Base-by-base conservation (phyloP, 2,888 invertebrate genomes). In the Sarcophaga rosellei region DNA sequence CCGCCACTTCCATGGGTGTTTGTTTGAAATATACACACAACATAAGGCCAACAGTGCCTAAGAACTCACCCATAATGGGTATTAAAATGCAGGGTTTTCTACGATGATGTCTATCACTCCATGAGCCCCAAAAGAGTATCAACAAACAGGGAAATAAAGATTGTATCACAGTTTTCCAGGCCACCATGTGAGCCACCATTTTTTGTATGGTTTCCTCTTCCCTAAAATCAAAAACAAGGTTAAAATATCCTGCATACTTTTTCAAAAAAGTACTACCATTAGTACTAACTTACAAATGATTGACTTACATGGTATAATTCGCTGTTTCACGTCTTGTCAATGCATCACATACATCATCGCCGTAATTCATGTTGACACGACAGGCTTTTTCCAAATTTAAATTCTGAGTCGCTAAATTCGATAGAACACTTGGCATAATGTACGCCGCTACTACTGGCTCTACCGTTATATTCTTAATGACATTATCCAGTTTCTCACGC, bases 311-410 rank as follows among this genome's bases (percentile, higher is more conserved):
- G 75, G 92, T 93, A 84, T 93, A 93, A 86, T 93, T 93, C 66
- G 95, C 95, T 23, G 97, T 97, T 88, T 96, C 95, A 90, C 97
- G 94, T 77, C 95, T 94, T 1, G 96, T 95, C 59, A 97, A 93
- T 0, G 97, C 97, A 90, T 96, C 95, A 92, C 97, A 97, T 4
- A 97, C 94, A 88, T 95, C 95, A 80, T 95, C 95, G 0, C 96
- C 94, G 90, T 96, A 97, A 11, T 94, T 94, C 89, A 97, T 94
- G 92, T 97, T 97, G 1, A 97, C 97, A 87, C 97, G 94, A 91
- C 97, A 97, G 0, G 97, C 97, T 93, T 97, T 97, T 92, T 97
- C 97, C 90, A 97, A 94, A 92, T 97, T 97, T 73, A 97, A 93
- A 92, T 97, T 97, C 93, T 97, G 97, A 63, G 97, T 97, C 23